Base-by-base conservation (phyloP, 2,113 vertebrate genomes). In the Falcunculus frontatus region DNA sequence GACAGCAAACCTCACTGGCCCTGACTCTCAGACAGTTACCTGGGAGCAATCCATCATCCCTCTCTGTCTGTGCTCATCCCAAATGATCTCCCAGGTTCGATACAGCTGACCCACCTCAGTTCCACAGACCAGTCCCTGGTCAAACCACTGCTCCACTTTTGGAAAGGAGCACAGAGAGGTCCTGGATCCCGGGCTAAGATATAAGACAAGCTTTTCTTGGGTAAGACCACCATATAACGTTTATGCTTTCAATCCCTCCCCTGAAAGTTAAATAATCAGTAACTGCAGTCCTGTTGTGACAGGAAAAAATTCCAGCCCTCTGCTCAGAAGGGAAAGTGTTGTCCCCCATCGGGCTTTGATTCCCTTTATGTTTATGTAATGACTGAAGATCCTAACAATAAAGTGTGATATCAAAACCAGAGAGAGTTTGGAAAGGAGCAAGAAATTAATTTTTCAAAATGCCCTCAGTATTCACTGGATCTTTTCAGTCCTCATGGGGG, bases 221-320 rank as follows among this genome's bases (percentile, higher is more conserved):
- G 22, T 47, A 60, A 94, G 41, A 75, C 56, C 18, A 29, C 84
- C 47, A 63, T 53, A 64, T 64, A 55, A 60, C 6, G 32, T 20
- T 17, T 53, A 72, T 75, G 37, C 11, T 92, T 80, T 84, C 64
- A 75, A 13, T 23, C 17, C 12, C 52, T 92, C 8, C 17, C 25
- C 27, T 72, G 41, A 53, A 96, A 95, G 65, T 86, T 91, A 85
- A 89, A 87, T 75, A 84, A 93, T 90, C 63, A 80, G 42, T 70
- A 83, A 85, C 63, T 84, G 59, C 62, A 63, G 56, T 80, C 63
- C 55, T 55, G 42, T 88, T 90, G 72, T 78, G 89, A 68, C 94
- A 93, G 50, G 63, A 93, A 86, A 86, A 37, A 84, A 56, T 64
- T 85, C 42, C 78, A 96, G 14, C 39, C 25, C 60, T 90, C 50